phyloP scores from a whole-genome alignment of 2,888 invertebrate genomes.

The Litoditis marina region DNA sequence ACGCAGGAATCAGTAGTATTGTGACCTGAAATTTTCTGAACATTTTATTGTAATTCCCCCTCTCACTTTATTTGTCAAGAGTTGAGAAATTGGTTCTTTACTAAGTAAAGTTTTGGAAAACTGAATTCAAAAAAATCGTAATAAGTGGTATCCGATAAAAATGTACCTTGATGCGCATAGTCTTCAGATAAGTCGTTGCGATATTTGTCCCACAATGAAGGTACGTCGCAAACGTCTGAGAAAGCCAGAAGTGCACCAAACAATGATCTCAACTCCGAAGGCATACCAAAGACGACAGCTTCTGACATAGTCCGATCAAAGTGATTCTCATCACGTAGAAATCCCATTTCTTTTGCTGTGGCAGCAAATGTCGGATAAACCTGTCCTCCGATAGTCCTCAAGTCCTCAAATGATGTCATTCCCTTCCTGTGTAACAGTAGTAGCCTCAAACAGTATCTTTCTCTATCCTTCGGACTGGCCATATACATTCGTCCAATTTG shows the following conservation, averaged over 20 bases:
- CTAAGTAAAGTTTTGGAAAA: no score
- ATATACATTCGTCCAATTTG: constrained; percentile 1
- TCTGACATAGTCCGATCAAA: constrained; percentile 6
- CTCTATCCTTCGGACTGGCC: background rate
- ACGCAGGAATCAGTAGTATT: constrained; percentile 2
- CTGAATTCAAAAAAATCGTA: no score
- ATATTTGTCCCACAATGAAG: constrained; percentile 11
- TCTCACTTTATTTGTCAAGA: no score
- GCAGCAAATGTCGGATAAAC: background rate
- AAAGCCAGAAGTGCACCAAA: constrained; percentile 13
- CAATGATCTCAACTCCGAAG: constrained; percentile 12
- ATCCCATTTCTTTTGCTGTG: background rate
- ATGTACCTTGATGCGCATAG: no score
- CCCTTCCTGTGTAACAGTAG: background rate
- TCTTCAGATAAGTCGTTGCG: constrained; percentile 9
- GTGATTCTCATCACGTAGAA: background rate
- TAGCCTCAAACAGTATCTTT: constrained; percentile 4
- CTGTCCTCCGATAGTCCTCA: background rate
- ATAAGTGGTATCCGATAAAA: no score
- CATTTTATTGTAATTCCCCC: no score
- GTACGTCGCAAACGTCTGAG: background rate
- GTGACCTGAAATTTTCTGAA: background rate
- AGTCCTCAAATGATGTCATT: background rate
- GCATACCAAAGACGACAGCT: constrained; percentile 17
- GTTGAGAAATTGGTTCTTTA: no score